Conservation (phyloP, 2,797 vertebrate species). For the Sebastolobus altivelis region DNA sequence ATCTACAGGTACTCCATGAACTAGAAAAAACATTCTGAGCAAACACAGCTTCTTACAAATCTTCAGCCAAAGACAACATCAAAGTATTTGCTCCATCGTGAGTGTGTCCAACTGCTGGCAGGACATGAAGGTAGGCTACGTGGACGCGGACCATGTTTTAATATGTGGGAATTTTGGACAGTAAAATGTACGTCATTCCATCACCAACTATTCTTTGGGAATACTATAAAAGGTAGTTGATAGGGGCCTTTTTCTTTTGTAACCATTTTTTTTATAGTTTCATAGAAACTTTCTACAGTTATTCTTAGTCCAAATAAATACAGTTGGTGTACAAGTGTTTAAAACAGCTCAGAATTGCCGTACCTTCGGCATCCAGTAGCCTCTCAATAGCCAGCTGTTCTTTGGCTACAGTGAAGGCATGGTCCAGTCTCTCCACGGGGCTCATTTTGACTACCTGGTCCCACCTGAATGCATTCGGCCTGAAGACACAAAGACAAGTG, state of each 20-base stretch:
- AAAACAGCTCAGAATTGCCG: not conserved
- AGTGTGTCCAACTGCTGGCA: constrained; percentile 47
- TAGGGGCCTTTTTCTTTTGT: not conserved
- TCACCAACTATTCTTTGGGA: not conserved
- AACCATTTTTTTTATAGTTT: not conserved
- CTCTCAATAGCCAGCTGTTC: constrained; percentile 92
- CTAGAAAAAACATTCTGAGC: constrained; percentile 24
- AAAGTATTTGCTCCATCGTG: constrained; percentile 30
- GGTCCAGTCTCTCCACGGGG: constrained; percentile 90
- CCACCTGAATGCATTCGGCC: constrained; percentile 93
- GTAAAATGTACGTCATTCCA: constrained; percentile 9
- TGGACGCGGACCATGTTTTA: constrained; percentile 28
- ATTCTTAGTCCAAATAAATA: constrained; percentile 8
- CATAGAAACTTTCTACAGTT: not conserved
- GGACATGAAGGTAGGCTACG: constrained; percentile 36
- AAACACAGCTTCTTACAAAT: constrained; percentile 40
- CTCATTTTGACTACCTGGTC: constrained; percentile 87
- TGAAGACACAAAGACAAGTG: constrained; percentile 66
- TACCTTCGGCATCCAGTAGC: constrained; percentile 97
- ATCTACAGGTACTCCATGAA: constrained; percentile 23
- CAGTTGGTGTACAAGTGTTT: not conserved
- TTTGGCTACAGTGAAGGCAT: constrained; percentile 93
- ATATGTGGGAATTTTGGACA: constrained; percentile 32
- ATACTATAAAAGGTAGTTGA: constrained; percentile 9
- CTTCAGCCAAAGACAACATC: constrained; percentile 47